These are phyloP conservation scores for Micrastur ruficollis DNA, from an alignment of 2,797 vertebrate species.

Conservation along the genomic window DNA sequence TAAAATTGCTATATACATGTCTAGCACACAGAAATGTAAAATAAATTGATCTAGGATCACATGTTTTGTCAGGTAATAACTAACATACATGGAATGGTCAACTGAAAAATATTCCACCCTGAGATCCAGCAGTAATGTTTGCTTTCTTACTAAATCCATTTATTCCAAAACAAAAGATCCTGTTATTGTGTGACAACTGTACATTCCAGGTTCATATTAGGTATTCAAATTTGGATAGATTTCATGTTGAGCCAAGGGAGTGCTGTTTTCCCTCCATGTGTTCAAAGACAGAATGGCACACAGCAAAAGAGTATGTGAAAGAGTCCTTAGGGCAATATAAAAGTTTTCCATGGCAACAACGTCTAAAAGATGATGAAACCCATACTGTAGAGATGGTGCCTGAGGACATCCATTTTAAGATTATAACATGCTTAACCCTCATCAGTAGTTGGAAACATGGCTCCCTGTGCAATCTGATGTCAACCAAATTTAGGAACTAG, in stretches of 20 bases:
- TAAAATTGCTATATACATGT: not conserved
- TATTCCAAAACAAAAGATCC: not conserved
- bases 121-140: not conserved
- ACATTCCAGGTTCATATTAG: not conserved
- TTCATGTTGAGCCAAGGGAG: not conserved
- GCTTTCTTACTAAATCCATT: not conserved
- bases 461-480: not conserved
- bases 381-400: conserved; percentile 1
- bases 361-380: conserved; percentile 30
- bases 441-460: not conserved
- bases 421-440: conserved; percentile 18
- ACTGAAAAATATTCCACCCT: not conserved
- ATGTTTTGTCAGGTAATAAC: not conserved
- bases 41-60: not conserved
- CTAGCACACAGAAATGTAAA: not conserved
- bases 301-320: conserved; percentile 10
- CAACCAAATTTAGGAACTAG: not conserved
- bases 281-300: conserved; percentile 30
- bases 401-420: conserved; percentile 43
- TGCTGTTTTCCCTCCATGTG: conserved; percentile 14
- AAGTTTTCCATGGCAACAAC: conserved; percentile 62
- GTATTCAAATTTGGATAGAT: not conserved
- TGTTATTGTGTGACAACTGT: not conserved
- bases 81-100: not conserved
- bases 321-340: conserved; percentile 23